These are phyloP conservation scores for Ditula angustiorana DNA, from an alignment of 2,888 invertebrate genomes.

Conservation along the genomic window DNA sequence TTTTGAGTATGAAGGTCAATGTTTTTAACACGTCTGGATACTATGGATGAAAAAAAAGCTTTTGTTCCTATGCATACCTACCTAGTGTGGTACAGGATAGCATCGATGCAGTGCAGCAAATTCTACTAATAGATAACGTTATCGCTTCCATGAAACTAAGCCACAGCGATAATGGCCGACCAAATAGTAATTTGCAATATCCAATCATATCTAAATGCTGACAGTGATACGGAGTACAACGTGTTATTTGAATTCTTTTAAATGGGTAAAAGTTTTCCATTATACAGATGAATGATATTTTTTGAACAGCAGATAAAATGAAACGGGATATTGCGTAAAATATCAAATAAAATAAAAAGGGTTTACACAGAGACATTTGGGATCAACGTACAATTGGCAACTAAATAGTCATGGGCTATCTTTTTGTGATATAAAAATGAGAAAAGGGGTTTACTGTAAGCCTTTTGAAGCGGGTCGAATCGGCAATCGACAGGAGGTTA, in stretches of 20 bases:
- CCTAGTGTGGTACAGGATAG: background rate
- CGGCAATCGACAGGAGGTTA: slow-evolving; percentile 77
- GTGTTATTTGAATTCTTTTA: background rate
- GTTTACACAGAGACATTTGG: slow-evolving; percentile 60
- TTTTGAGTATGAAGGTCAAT: background rate
- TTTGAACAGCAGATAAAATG: background rate
- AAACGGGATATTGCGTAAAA: slow-evolving; percentile 19
- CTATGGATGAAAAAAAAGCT: background rate
- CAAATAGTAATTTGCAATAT: slow-evolving; percentile 77
- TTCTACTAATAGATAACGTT: slow-evolving; percentile 70
- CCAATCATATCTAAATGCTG: slow-evolving; percentile 30
- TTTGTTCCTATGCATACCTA: background rate
- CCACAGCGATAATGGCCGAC: slow-evolving; percentile 69
- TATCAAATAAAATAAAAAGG: slow-evolving; percentile 36
- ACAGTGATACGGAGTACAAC: slow-evolving; percentile 12
- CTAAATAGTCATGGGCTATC: slow-evolving; percentile 78
- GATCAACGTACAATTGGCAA: slow-evolving; percentile 79
- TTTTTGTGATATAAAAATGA: slow-evolving; percentile 79
- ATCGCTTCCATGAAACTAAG: slow-evolving; percentile 76
- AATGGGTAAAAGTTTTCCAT: background rate
- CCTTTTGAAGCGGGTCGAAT: slow-evolving; percentile 84
- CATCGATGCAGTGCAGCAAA: slow-evolving; percentile 51
- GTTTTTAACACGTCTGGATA: background rate
- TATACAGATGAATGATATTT: background rate
- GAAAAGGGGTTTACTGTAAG: slow-evolving; percentile 81